These are phyloP conservation scores for Chionodraco myersi DNA, from an alignment of 2,113 vertebrate genomes.

Conservation along the genomic window DNA sequence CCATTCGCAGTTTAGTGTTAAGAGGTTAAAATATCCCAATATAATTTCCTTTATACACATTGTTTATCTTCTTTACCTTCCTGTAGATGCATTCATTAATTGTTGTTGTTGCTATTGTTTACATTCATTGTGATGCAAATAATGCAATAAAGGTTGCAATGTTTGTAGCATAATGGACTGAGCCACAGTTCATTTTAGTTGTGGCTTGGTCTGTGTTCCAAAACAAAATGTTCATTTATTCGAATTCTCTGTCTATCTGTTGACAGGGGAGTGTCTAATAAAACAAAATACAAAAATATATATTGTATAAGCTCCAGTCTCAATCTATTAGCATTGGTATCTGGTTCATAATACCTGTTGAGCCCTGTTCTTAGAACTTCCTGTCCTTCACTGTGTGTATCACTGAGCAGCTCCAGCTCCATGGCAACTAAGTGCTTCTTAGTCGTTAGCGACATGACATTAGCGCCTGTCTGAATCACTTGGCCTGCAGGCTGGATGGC, in stretches of 20 bases:
- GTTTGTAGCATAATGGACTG: no score
- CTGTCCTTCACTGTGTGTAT: not conserved
- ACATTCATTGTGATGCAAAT: no score
- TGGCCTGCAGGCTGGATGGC: conserved; percentile 34
- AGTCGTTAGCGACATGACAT: conserved; percentile 7
- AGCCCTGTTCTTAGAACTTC: not conserved
- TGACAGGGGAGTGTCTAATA: not conserved
- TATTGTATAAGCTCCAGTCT: not conserved
- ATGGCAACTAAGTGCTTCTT: conserved; percentile 10
- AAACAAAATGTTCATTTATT: no score
- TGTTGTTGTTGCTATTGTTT: no score
- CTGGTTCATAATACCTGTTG: not conserved
- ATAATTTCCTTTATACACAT: no score
- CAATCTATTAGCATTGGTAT: not conserved
- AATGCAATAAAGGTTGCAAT: no score
- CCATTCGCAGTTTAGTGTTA: no score
- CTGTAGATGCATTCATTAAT: not conserved
- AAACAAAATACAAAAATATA: no score
- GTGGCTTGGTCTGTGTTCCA: no score
- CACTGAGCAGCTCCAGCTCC: not conserved
- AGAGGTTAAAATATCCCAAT: no score
- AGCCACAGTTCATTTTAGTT: no score
- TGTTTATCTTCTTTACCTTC: not conserved
- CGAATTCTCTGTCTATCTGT: not conserved
- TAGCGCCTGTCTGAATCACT: conserved; percentile 36